Percentiles rank a stretch among this genome's conserved stretches.
Evolutionary conservation across 2,888 invertebrate genomes (phyloP).

Genomic region (Falcaria lacertinaria): DNA sequence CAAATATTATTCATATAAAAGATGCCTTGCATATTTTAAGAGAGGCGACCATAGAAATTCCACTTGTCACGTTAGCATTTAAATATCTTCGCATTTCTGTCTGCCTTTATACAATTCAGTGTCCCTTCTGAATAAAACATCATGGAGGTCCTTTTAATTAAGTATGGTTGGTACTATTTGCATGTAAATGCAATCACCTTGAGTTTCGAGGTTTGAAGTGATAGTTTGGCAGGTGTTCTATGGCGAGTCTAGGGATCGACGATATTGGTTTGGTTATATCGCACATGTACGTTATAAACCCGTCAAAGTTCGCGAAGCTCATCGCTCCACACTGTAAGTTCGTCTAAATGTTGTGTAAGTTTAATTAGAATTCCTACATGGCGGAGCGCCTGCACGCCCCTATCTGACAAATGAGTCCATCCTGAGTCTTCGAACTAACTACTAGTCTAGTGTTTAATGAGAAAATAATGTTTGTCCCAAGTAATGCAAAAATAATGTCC

Average conservation of each 20-base stretch:
- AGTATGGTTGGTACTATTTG: too few species aligned
- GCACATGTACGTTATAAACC: slow-evolving; percentile 27
- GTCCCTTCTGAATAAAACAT: too few species aligned
- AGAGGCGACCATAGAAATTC: too few species aligned
- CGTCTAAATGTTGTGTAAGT: slow-evolving; percentile 58
- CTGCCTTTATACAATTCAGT: too few species aligned
- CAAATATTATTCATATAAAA: too few species aligned
- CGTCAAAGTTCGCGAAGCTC: slow-evolving; percentile 51
- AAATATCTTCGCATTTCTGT: too few species aligned
- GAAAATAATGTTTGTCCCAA: slow-evolving; percentile 29
- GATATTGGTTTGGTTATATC: slow-evolving; percentile 24
- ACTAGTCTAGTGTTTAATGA: slow-evolving; percentile 21
- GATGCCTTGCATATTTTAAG: too few species aligned
- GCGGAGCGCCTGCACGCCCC: slow-evolving; percentile 31
- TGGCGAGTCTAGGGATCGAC: slow-evolving; percentile 1
- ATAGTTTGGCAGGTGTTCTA: not conserved
- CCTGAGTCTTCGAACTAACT: slow-evolving; percentile 5
- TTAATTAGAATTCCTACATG: slow-evolving; percentile 62
- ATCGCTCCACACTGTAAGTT: slow-evolving; percentile 49
- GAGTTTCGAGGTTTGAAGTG: not conserved
- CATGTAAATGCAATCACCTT: too few species aligned
- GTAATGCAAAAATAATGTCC: slow-evolving; percentile 27
- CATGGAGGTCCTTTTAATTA: too few species aligned
- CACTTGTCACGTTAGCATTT: too few species aligned
- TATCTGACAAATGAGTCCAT: slow-evolving; percentile 54